Percentiles rank a stretch among this genome's conserved stretches.
These are phyloP conservation scores for Podarcis raffonei DNA, from an alignment of 2,113 vertebrate genomes.

Conservation along the genomic window DNA sequence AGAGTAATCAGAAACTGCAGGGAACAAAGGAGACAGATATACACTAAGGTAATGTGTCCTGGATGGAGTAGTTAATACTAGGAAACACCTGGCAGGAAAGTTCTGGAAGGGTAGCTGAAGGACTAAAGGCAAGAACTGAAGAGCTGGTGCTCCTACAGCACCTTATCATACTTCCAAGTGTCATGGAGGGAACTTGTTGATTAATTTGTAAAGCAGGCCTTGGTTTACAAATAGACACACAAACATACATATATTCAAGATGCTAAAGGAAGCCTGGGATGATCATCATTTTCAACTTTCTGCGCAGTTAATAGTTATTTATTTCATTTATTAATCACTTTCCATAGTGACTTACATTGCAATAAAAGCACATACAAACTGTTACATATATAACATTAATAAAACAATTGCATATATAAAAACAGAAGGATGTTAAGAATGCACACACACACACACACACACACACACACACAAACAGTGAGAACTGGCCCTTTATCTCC, in stretches of 20 bases:
- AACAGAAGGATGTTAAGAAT: no score
- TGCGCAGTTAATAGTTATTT: not conserved
- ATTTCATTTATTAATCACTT: no score
- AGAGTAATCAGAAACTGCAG: not conserved
- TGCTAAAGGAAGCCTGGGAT: not conserved
- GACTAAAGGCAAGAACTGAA: not conserved
- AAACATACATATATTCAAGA: not conserved
- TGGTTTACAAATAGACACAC: not conserved
- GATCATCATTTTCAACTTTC: not conserved
- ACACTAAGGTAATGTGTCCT: not conserved
- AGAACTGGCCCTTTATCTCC: not conserved
- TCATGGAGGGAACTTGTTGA: not conserved
- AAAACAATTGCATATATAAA: no score
- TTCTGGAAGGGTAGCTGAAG: not conserved
- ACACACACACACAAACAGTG: no score
- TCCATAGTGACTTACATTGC: no score
- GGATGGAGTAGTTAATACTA: not conserved
- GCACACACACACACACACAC: no score
- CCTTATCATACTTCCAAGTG: not conserved
- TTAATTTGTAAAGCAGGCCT: not conserved
- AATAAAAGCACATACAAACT: not conserved
- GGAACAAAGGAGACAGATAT: not conserved
- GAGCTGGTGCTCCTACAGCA: fast-evolving
- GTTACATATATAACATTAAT: no score
- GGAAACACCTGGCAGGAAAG: not conserved